A percentile compares a stretch with the other conserved stretches of the same genome.
These are phyloP conservation scores for Leuciscus idus DNA, from an alignment of 2,113 vertebrate genomes.

Conservation along the genomic window DNA sequence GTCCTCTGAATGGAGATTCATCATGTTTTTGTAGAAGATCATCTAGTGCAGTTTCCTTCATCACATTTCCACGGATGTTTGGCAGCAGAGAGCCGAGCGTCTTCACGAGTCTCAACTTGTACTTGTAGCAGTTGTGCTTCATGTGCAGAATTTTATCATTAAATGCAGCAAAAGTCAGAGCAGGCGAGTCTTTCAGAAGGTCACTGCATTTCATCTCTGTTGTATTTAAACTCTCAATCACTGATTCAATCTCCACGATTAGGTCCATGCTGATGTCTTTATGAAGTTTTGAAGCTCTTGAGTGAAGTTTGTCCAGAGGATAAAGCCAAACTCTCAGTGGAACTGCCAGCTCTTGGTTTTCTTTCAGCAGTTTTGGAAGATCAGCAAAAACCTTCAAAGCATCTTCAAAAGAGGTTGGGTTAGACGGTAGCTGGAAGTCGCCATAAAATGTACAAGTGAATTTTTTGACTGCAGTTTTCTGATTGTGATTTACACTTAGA, in stretches of 20 bases:
- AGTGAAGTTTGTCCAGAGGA: constrained; percentile 53
- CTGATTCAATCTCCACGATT: too few relatives aligned
- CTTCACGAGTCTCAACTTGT: neutral
- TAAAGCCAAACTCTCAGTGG: constrained; percentile 57
- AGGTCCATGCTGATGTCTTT: too few relatives aligned
- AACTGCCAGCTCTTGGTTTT: constrained; percentile 36
- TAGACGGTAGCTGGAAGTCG: constrained; percentile 43
- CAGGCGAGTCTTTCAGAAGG: too few relatives aligned
- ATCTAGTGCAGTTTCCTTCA: constrained; percentile 27
- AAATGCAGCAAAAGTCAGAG: constrained; percentile 46
- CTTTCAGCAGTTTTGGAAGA: constrained; percentile 45
- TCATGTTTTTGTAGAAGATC: constrained; percentile 30
- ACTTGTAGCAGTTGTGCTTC: neutral
- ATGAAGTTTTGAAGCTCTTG: constrained; percentile 44
- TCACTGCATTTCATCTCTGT: too few relatives aligned
- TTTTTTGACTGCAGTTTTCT: neutral
- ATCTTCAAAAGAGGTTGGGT: constrained; percentile 50
- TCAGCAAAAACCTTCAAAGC: constrained; percentile 46
- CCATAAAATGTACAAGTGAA: constrained; percentile 52
- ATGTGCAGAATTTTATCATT: constrained; percentile 8
- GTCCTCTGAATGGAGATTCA: neutral
- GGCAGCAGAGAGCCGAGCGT: neutral
- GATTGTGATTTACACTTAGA: neutral
- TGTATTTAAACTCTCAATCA: too few relatives aligned
- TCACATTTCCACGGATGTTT: neutral